Percentiles rank a stretch among this genome's conserved stretches.
Conservation (phyloP, 2,113 vertebrate genomes). For the Erpornis zantholeuca region DNA sequence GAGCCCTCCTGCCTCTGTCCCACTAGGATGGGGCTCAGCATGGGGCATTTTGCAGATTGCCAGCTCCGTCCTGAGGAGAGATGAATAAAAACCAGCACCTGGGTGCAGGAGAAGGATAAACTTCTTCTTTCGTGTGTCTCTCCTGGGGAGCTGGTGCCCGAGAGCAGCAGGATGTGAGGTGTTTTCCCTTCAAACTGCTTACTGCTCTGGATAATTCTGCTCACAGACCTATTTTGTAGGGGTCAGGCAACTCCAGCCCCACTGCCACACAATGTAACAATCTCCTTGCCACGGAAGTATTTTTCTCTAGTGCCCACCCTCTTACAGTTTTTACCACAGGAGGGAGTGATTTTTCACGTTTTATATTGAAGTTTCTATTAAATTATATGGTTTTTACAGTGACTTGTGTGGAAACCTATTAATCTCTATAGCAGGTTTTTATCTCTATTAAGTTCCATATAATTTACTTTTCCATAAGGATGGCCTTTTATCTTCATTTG, state of each 20-base stretch:
- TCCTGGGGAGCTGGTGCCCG: background rate
- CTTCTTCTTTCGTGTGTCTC: background rate
- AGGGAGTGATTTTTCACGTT: slow-evolving; percentile 50
- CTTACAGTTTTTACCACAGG: slow-evolving; percentile 15
- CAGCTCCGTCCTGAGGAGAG: background rate
- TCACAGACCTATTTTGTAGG: background rate
- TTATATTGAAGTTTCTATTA: background rate
- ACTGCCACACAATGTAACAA: background rate
- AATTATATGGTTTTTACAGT: background rate
- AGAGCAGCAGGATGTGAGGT: background rate
- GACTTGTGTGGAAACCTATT: slow-evolving; percentile 1
- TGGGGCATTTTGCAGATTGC: background rate
- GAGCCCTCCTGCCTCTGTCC: background rate
- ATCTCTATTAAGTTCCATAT: background rate
- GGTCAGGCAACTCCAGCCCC: background rate
- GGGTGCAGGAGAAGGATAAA: background rate
- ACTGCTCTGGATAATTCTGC: background rate
- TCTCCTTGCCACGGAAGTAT: background rate
- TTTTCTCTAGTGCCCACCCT: background rate
- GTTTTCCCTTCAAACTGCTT: background rate
- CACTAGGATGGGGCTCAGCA: background rate
- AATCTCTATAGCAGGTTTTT: background rate
- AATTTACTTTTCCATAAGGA: background rate
- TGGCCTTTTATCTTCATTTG: background rate
- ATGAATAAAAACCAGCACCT: background rate